Evolutionary conservation across 1,140 invertebrate genomes (phyloP).

Genomic region (Drosophila suzukii): DNA sequence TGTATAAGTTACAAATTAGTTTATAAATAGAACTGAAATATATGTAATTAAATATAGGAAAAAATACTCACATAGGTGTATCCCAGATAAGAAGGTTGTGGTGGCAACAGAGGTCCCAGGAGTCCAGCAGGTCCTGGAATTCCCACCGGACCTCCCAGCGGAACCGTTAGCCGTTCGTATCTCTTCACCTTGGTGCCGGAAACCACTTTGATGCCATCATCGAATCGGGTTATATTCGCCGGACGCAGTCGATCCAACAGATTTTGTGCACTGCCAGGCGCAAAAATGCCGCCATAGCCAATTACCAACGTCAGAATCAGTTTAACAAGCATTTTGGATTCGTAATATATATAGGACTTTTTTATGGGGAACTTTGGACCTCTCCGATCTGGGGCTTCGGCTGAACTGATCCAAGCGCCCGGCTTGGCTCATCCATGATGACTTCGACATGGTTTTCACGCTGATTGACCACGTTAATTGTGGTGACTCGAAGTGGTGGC

Average conservation of each 20-base stretch:
- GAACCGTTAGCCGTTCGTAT: constrained; percentile 72
- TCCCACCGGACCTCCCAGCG: constrained; percentile 53
- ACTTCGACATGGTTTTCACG: constrained; percentile 83
- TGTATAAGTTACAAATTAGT: constrained; percentile 7
- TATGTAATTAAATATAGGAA: neutral
- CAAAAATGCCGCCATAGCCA: constrained; percentile 52
- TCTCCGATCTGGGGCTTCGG: constrained; percentile 27
- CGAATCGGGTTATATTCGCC: constrained; percentile 48
- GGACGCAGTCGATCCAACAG: constrained; percentile 66
- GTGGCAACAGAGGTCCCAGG: constrained; percentile 53
- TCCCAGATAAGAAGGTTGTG: constrained; percentile 60
- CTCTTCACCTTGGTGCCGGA: constrained; percentile 82
- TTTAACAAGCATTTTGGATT: constrained; percentile 46
- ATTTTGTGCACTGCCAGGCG: constrained; percentile 71
- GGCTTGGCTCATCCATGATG: constrained; percentile 57
- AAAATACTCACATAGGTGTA: constrained; percentile 62
- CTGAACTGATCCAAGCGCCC: constrained; percentile 50
- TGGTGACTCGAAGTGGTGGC: constrained; percentile 22
- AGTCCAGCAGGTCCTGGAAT: constrained; percentile 56
- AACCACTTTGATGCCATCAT: constrained; percentile 75
- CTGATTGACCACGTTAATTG: constrained; percentile 78
- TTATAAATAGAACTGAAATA: neutral
- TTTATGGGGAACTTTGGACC: constrained; percentile 16
- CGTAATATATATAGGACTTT: neutral
- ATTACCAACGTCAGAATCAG: constrained; percentile 38